Percentiles rank a stretch among this genome's conserved stretches.
phyloP scores from a whole-genome alignment of 1,140 invertebrate genomes.

The roundworm (Caenorhabditis elegans) region WBcel235 BX284603.4:10118501-10119000 shows the following conservation, averaged over 20 bases:
- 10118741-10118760: neutral
- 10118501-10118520: no score
- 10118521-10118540: no score
- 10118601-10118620: no score
- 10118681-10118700: neutral
- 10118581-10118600: no score
- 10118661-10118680: neutral
- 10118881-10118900: neutral
- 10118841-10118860: neutral
- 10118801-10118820: neutral
- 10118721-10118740: neutral
- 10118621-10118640: no score
- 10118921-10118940: no score
- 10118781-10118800: neutral
- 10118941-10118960: no score
- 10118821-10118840: slow-evolving; percentile 14
- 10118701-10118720: neutral
- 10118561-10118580: no score
- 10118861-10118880: neutral
- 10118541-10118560: no score
- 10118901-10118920: no score
- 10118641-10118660: no score
- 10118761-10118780: no score
- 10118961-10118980: neutral
- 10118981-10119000: neutral